A percentile compares a stretch with the other conserved stretches of the same genome.
These are phyloP conservation scores for Epinephelus awoara DNA, from an alignment of 2,797 vertebrate species.

Conservation along the genomic window DNA sequence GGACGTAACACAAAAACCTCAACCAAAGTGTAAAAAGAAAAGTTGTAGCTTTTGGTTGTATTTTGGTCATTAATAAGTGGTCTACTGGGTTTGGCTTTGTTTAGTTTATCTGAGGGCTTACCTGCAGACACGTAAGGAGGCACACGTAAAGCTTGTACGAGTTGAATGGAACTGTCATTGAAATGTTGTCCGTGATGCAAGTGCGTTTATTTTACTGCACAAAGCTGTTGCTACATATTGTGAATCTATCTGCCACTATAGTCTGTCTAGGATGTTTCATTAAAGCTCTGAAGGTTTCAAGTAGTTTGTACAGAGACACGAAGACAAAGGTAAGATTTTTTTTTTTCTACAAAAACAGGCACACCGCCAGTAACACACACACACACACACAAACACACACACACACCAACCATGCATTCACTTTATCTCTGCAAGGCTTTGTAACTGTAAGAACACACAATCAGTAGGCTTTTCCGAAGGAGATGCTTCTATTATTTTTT, in stretches of 20 bases:
- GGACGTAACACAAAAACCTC: conserved; percentile 50
- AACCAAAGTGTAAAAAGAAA: conserved; percentile 65
- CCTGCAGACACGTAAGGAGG: conserved; percentile 80
- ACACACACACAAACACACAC: conserved; percentile 50
- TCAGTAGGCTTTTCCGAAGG: conserved; percentile 65
- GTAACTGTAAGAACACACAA: conserved; percentile 73
- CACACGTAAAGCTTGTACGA: conserved; percentile 52
- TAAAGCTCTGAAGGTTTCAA: conserved; percentile 89
- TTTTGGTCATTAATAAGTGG: conserved; percentile 83
- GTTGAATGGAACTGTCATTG: conserved; percentile 72
- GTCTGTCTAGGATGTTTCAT: conserved; percentile 81
- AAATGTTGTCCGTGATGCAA: conserved; percentile 33
- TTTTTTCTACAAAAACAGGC: conserved; percentile 44
- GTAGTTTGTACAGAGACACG: conserved; percentile 82
- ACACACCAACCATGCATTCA: conserved; percentile 64
- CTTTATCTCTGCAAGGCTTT: conserved; percentile 79
- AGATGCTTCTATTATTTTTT: conserved; percentile 69
- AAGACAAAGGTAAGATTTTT: conserved; percentile 46
- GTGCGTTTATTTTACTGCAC: conserved; percentile 52
- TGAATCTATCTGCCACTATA: conserved; percentile 67
- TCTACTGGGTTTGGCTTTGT: conserved; percentile 76
- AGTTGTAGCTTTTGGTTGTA: conserved; percentile 82
- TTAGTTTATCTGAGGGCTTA: conserved; percentile 67
- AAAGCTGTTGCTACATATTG: conserved; percentile 68
- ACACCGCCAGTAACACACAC: conserved; percentile 32